Percentiles rank a stretch among this genome's conserved stretches.
Evolutionary conservation across 2,797 vertebrate species (phyloP).

Genomic region (Poeciliopsis infans): DNA sequence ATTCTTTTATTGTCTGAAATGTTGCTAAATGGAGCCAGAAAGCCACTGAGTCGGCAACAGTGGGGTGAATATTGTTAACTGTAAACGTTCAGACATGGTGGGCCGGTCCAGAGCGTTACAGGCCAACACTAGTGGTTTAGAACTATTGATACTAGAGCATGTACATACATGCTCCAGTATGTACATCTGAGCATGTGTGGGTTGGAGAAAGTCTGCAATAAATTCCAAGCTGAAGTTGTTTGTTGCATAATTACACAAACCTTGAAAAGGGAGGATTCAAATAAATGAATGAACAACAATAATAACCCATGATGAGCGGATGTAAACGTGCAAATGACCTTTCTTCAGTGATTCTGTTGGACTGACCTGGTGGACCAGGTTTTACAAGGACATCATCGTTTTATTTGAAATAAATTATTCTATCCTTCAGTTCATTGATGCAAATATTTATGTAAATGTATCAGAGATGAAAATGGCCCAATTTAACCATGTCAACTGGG

Average conservation of each 20-base stretch:
- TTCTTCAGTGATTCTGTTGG: neutral
- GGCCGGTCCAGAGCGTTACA: too few species aligned
- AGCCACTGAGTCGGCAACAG: too few species aligned
- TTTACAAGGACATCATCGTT: neutral
- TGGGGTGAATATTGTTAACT: too few species aligned
- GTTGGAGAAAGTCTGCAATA: neutral
- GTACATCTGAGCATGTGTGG: neutral
- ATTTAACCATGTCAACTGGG: neutral
- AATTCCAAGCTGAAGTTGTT: neutral
- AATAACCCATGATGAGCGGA: neutral
- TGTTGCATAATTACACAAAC: neutral
- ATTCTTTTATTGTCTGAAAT: too few species aligned
- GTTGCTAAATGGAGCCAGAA: too few species aligned
- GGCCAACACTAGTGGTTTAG: too few species aligned
- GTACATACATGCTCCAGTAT: neutral
- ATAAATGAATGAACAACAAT: neutral
- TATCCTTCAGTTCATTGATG: neutral
- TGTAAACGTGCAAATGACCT: neutral
- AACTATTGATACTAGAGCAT: too few species aligned
- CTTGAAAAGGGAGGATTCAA: neutral
- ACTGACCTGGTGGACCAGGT: neutral
- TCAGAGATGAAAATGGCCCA: neutral
- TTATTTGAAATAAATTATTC: neutral
- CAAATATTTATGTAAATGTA: neutral
- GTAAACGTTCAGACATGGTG: too few species aligned